Base-by-base conservation (phyloP, 1,140 invertebrate species). In the Berghia stephanieae region DNA sequence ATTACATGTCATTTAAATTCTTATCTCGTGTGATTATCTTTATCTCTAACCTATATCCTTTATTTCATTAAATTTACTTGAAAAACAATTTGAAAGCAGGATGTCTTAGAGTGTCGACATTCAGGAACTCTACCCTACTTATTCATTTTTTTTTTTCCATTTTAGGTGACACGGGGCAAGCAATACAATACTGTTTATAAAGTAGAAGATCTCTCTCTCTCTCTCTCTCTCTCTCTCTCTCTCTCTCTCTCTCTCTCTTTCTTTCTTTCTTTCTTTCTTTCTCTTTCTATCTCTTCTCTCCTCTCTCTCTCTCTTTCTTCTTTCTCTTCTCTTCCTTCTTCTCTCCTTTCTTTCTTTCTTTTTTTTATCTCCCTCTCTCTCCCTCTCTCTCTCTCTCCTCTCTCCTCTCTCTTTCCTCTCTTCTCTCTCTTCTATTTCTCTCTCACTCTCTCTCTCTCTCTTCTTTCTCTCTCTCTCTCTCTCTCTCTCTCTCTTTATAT, bases 211-310 rank as follows among this genome's bases (percentile, higher is more conserved):
- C 55, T 60, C n/a, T 60, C 55, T 60, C n/a, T 60, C 55, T 60
- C n/a, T 60, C 55, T 60, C n/a, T 60, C 55, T 60, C n/a, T 60
- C 55, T 60, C n/a, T 60, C 55, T 60, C n/a, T 60, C 55, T 60
- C n/a, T n/a, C n/a, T 60, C 55, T 60, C n/a, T 60, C 55, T 60
- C n/a, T 60, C 55, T 60, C n/a, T 60, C 55, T 60, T 24, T 60
- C 55, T 60, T 24, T 60, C 55, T 60, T 24, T 60, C 55, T 60
- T 24, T 60, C 55, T 60, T 24, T 60, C 55, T 60, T 24, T 60
- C n/a, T 10, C 55, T 13, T 13, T n/a, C 10, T n/a, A n/a, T 13
- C 46, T n/a, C 46, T 10, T 13, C 46, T 49, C 46, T 10, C 10
- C 46, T 49, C 46, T 10, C 10, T n/a, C n/a, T 49, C 10, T 13